A percentile compares a stretch with the other conserved stretches of the same genome.
phyloP scores from a whole-genome alignment of 1,140 invertebrate species.

The Drosophila kanapiae region DNA sequence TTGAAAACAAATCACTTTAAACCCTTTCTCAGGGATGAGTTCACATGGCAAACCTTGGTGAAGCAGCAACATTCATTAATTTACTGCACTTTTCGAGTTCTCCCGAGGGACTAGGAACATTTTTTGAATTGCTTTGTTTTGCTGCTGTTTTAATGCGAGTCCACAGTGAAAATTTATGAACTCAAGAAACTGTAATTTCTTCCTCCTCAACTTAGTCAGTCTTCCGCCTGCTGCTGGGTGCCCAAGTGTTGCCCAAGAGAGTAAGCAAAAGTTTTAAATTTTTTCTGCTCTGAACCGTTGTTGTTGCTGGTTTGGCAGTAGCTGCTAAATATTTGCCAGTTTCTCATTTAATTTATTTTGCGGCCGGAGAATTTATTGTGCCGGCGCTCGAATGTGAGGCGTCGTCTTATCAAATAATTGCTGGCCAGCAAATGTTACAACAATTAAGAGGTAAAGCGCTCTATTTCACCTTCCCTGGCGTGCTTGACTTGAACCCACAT shows the following conservation, averaged over 20 bases:
- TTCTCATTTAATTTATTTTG: conserved; percentile 78
- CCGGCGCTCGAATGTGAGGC: conserved; percentile 64
- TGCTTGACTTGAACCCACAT: conserved; percentile 13
- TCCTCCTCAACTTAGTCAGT: conserved; percentile 34
- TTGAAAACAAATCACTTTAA: background rate
- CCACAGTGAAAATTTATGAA: conserved; percentile 75
- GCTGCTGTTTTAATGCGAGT: conserved; percentile 61
- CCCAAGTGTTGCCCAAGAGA: conserved; percentile 42
- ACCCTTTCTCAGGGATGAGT: conserved; percentile 3
- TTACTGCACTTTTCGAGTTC: conserved; percentile 64
- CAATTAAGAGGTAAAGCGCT: conserved; percentile 78
- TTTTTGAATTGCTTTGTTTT: conserved; percentile 71
- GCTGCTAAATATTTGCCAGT: conserved; percentile 68
- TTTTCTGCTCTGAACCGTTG: conserved; percentile 21
- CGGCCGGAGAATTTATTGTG: conserved; percentile 70
- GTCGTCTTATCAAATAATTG: conserved; percentile 85
- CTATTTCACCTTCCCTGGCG: conserved; percentile 30
- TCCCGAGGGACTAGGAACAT: conserved; percentile 27
- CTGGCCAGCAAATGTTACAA: conserved; percentile 74
- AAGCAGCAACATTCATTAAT: conserved; percentile 74
- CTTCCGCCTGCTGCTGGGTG: conserved; percentile 13
- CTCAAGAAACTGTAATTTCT: conserved; percentile 67
- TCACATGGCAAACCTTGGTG: conserved; percentile 1
- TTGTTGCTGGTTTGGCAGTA: conserved; percentile 35
- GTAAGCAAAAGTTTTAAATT: conserved; percentile 46